A percentile compares a stretch with the other conserved stretches of the same genome.
Conservation (phyloP, 2,888 invertebrate species). For the Catocala fraxini region DNA sequence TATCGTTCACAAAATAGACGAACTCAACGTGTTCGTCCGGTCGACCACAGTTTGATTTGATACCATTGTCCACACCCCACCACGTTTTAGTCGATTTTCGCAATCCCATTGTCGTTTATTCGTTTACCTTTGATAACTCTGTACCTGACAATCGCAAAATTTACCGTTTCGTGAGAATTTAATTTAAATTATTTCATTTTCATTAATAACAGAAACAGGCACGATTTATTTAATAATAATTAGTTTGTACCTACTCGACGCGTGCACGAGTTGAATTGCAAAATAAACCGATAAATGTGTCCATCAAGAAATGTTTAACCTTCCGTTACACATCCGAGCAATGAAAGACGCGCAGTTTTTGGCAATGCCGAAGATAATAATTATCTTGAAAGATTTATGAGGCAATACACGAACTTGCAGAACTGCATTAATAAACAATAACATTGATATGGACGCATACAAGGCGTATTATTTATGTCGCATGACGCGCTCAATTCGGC, state of each 20-base stretch:
- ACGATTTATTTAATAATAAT: background rate
- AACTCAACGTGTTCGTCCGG: slow-evolving; percentile 34
- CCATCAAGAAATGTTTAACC: slow-evolving; percentile 3
- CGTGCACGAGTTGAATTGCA: background rate
- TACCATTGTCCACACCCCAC: slow-evolving; percentile 26
- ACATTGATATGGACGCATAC: slow-evolving; percentile 39
- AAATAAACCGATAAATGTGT: background rate
- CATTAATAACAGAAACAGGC: background rate
- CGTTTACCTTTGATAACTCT: slow-evolving; percentile 15
- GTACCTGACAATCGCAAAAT: slow-evolving; percentile 15
- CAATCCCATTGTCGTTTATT: slow-evolving; percentile 28
- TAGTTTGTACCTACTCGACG: background rate
- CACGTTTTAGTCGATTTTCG: slow-evolving; percentile 18
- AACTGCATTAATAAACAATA: slow-evolving; percentile 40
- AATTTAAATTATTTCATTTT: slow-evolving; percentile 4
- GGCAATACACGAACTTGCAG: slow-evolving; percentile 13
- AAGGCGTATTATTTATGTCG: slow-evolving; percentile 51
- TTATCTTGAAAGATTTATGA: slow-evolving; percentile 16
- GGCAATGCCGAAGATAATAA: slow-evolving; percentile 14
- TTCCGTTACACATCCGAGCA: slow-evolving; percentile 9
- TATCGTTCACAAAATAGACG: slow-evolving; percentile 51
- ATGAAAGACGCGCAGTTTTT: background rate
- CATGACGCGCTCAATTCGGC: slow-evolving; percentile 57
- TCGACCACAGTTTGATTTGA: slow-evolving; percentile 35
- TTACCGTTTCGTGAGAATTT: slow-evolving; percentile 17